Conservation (phyloP, 1,140 invertebrate species). For the Cataglyphis hispanica region DNA sequence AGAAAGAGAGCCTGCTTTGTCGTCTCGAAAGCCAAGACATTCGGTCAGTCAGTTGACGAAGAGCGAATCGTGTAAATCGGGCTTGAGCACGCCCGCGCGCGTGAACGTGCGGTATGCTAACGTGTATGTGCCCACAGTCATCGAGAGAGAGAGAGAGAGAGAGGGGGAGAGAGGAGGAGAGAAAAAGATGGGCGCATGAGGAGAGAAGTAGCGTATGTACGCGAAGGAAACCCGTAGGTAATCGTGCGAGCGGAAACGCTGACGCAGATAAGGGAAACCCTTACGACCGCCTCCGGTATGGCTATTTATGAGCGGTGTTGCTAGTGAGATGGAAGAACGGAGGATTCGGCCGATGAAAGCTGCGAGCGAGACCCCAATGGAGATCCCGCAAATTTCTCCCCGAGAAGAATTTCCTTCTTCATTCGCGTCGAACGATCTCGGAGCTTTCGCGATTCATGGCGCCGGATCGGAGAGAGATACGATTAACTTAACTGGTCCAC, state of each 20-base stretch:
- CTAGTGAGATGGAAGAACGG: slow-evolving; percentile 60
- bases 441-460: slow-evolving; percentile 29
- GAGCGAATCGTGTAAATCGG: slow-evolving; percentile 37
- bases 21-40: neutral
- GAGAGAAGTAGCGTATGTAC: slow-evolving; percentile 29
- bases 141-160: slow-evolving; percentile 42
- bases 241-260: slow-evolving; percentile 75
- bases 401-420: slow-evolving; percentile 45
- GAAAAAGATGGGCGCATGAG: neutral
- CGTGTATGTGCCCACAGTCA: slow-evolving; percentile 35
- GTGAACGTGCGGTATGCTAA: slow-evolving; percentile 19
- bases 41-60: neutral
- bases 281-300: slow-evolving; percentile 66
- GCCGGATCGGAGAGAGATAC: slow-evolving; percentile 23
- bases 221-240: slow-evolving; percentile 72
- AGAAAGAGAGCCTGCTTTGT: neutral
- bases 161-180: neutral
- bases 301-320: slow-evolving; percentile 73
- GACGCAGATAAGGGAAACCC: slow-evolving; percentile 76
- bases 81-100: slow-evolving; percentile 27
- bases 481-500: slow-evolving; percentile 24
- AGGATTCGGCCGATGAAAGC: slow-evolving; percentile 30
- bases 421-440: slow-evolving; percentile 7
- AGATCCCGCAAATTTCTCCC: slow-evolving; percentile 60
- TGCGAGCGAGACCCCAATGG: neutral